Base-by-base conservation (phyloP, 2,888 invertebrate species). In the Diarsia mendica region DNA sequence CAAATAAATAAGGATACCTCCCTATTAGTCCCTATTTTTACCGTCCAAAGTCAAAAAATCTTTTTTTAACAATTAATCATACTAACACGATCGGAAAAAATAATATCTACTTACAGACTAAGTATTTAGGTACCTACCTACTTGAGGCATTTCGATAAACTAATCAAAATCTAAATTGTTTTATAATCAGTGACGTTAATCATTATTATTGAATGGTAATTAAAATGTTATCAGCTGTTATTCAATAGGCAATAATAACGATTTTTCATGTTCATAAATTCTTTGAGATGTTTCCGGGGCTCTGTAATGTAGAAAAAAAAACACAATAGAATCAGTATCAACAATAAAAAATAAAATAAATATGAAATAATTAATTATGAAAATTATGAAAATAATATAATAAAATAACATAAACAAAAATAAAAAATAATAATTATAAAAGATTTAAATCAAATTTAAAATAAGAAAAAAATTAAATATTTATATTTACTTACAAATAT, bases 151-250 rank as follows among this genome's bases (percentile, higher is more conserved):
- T 33, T 68, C 18, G n/a, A 55, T 69, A 8, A 70, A 20, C 1
- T 18, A 33, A 46, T 61, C n/a, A 8, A 23, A 33, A 33, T 33
- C 28, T 33, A 15, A n/a, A 33, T 61, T 2, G 23, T 46, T 46
- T 74, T 20, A 6, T 33, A 46, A 74, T 60, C 75, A 48, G 18
- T 74, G 51, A 48, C 51, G 46, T 53, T 33, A 33, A 61, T 60
- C n/a, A 61, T 23, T 46, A 33, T 8, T 23, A 44, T 33, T 8
- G 8, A 48, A 70, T 49, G 9, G 9, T 33, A 51, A 67, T 23
- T 20, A 49, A 23, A n/a, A n/a, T n/a, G 11, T 33, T 23, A 39
- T 63, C 68, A 28, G 13, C 13, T 58, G 20, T 55, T 44, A 44
- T 10, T 23, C 18, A 55, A 39, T 39, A 39, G 39, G 39, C 6